Evolutionary conservation across 2,113 vertebrate genomes (phyloP).

Genomic region (Rhagologus leucostigma): DNA sequence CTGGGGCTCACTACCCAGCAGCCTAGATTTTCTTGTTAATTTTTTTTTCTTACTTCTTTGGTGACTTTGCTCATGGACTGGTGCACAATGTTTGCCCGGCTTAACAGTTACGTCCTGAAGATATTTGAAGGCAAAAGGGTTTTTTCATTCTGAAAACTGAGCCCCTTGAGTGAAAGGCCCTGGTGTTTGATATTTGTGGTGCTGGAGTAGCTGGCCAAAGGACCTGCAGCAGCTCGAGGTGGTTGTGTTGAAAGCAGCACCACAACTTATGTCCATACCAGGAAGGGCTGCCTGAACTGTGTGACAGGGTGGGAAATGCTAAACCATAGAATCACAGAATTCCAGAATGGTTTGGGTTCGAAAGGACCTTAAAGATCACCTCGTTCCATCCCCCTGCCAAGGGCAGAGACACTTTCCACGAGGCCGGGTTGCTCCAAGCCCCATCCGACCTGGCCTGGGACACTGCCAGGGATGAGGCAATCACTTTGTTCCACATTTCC

Average conservation of each 20-base stretch:
- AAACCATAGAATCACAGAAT: neutral
- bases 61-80: neutral
- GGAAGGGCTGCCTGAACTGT: neutral
- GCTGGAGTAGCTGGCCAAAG: neutral
- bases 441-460: accelerated
- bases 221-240: neutral
- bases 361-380: neutral
- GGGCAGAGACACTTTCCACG: neutral
- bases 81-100: neutral
- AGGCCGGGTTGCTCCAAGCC: neutral
- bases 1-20: neutral
- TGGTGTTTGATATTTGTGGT: neutral
- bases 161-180: neutral
- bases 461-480: neutral
- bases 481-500: neutral
- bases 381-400: neutral
- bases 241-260: neutral
- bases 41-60: neutral
- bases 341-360: neutral
- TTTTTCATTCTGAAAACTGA: neutral
- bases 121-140: neutral
- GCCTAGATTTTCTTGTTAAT: neutral
- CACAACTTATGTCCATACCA: neutral
- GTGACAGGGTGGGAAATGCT: neutral
- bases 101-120: neutral